A percentile compares a stretch with the other conserved stretches of the same genome.
These are phyloP conservation scores for Sinocyclocheilus anophthalmus DNA, from an alignment of 2,113 vertebrate genomes.

Conservation along the genomic window DNA sequence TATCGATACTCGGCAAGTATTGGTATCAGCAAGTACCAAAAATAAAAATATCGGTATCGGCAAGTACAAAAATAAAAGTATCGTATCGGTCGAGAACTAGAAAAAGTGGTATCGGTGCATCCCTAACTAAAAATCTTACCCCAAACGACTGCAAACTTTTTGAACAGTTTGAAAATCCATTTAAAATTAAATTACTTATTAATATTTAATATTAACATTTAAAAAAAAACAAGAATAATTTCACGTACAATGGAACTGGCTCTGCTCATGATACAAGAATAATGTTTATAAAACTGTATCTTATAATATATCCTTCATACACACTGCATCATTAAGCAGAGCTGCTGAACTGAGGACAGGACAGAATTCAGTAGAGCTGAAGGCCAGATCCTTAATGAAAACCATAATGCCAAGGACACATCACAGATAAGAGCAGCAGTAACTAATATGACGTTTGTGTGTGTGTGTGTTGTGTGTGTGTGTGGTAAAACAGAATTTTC, in stretches of 20 bases:
- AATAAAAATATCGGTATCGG: no score
- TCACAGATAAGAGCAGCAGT: slow-evolving; percentile 38
- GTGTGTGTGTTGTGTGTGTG: slow-evolving; percentile 13
- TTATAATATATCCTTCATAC: neutral
- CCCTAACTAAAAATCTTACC: no score
- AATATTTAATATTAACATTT: neutral
- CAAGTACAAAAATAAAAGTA: no score
- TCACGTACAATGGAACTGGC: neutral
- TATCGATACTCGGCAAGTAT: no score
- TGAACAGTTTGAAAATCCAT: neutral
- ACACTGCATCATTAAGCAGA: neutral
- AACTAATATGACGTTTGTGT: slow-evolving; percentile 39
- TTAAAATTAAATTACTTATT: neutral
- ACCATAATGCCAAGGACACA: slow-evolving; percentile 18
- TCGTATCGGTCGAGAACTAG: no score
- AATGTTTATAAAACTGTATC: neutral
- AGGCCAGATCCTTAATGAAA: slow-evolving; percentile 3
- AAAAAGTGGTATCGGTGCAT: no score
- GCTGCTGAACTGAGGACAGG: neutral
- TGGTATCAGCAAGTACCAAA: no score
- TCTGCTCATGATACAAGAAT: neutral
- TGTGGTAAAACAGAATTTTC: neutral
- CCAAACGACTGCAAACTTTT: neutral
- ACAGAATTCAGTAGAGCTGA: neutral
- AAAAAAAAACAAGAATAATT: neutral